Base-by-base conservation (phyloP, 1,140 invertebrate genomes). In the Drosophila ambigua region DNA sequence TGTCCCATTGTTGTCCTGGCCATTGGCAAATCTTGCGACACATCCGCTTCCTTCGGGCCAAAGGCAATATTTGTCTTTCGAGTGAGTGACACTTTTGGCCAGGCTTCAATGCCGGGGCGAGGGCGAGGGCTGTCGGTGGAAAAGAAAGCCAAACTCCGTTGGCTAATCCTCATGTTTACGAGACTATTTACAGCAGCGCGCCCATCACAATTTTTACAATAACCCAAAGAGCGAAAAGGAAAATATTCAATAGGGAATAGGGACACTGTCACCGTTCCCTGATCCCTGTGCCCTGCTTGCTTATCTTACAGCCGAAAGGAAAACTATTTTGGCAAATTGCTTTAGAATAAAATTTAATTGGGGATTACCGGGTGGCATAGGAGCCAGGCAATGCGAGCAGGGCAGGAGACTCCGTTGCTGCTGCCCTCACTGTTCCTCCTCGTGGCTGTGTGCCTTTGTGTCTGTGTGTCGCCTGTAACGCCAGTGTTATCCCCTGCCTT, bases 261-360 rank as follows among this genome's bases (percentile, higher is more conserved):
- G 45, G 45, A 11, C 31, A 28, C 26, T 28, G 26, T 28, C 31
- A 28, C 26, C 7, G 26, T 28, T 28, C 5, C 26, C 26, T 28
- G 26, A 2, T 28, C 5, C 26, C 26, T 7, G 26, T 28, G 7
- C 6, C 53, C 39, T 75, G 82, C 88, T 88, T 88, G 83, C 75
- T 87, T 85, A 85, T 84, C 77, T 85, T 63, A 35, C 55, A 48
- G 53, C 48, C 58, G 46, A 63, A 84, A 62, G 57, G 75, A 88
- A 87, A 88, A 83, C 83, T 87, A 79, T 77, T 87, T 87, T 83
- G 72, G 71, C 67, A 87, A 87, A 87, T 87, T 88, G 83, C 83
- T 87, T 88, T 87, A 83, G 83, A 87, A 88, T 88, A 87, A 87
- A 87, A 87, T 87, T 87, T 87, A 87, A 87, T 87, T 87, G 83